A percentile compares a stretch with the other conserved stretches of the same genome.
These are phyloP conservation scores for Aporophyla lueneburgensis DNA, from an alignment of 2,888 invertebrate genomes.

Conservation along the genomic window DNA sequence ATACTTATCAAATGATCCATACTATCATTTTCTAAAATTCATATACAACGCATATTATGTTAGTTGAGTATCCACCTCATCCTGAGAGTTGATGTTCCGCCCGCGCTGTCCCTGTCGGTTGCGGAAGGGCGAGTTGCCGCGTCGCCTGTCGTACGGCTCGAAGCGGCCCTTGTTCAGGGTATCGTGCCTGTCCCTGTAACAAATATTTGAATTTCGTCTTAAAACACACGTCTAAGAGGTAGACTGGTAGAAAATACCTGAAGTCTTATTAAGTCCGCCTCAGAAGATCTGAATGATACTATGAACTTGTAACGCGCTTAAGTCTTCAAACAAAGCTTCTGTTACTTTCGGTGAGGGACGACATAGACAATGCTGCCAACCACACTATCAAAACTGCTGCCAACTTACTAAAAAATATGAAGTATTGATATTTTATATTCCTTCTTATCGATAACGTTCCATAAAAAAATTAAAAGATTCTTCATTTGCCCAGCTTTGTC, in stretches of 20 bases:
- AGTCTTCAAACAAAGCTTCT: background rate
- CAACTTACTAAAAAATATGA: background rate
- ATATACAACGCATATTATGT: background rate
- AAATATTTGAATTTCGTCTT: background rate
- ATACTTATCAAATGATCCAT: background rate
- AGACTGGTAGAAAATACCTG: background rate
- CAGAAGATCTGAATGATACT: too few relatives aligned
- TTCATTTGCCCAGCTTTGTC: background rate
- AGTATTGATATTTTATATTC: background rate
- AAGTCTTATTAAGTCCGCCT: background rate
- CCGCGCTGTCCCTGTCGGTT: constrained; percentile 49
- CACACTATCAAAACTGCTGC: background rate
- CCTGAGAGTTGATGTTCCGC: constrained; percentile 6
- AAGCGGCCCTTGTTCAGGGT: constrained; percentile 65
- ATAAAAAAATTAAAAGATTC: background rate
- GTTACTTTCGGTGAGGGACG: background rate
- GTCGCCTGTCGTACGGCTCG: constrained; percentile 71
- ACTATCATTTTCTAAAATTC: background rate
- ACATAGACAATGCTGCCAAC: background rate
- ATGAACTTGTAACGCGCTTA: background rate
- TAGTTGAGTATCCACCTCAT: constrained; percentile 29
- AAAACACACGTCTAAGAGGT: background rate
- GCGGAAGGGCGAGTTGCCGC: constrained; percentile 56
- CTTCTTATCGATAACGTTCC: background rate
- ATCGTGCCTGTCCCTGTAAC: constrained; percentile 39